Base-by-base conservation (phyloP, 2,888 invertebrate species). In the Callyntrura sp. region DNA sequence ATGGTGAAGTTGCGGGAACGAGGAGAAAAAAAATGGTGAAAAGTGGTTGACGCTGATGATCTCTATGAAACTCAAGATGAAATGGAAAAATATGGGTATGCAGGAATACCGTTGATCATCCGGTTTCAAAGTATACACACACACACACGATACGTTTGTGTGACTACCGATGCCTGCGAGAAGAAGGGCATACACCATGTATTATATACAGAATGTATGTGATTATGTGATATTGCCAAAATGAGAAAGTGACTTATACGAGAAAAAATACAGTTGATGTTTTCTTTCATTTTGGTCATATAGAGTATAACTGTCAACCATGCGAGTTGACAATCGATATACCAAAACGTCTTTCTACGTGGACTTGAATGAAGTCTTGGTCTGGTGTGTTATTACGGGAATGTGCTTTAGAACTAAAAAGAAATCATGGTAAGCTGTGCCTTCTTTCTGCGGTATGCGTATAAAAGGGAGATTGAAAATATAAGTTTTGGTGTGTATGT, bases 401-500 rank as follows among this genome's bases (percentile, higher is more conserved):
- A 57, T 4, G n/a, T n/a, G n/a, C n/a, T n/a, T n/a, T n/a, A n/a
- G n/a, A n/a, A n/a, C n/a, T n/a, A n/a, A n/a, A 57, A 57, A 3
- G 14, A 57, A 57, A 57, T 57, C 3, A 57, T 57, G 35, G 8
- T 57, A n/a, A n/a, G 17, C 57, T 57, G 6, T 17, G 57, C n/a
- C 1, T 17, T 14, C 6, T 57, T 17, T 14, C 6, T 57, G 57
- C 6, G 6, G 17, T 57, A 17, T 51, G 57, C n/a, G 17, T 57
- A n/a, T 57, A 73, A 79, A 57, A 28, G 28, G 25, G 20, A 6
- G 8, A 25, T 23, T 6, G 17, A 23, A 48, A 23, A 51, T 20
- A 23, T n/a, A n/a, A n/a, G n/a, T n/a, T 48, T 55, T 51, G 17
- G 2, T 79, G 48, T 35, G 85, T 55, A 79, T 79, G 60, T 73